These are phyloP conservation scores for Leptatherina wallacei DNA, from an alignment of 2,797 vertebrate species.

Conservation along the genomic window DNA sequence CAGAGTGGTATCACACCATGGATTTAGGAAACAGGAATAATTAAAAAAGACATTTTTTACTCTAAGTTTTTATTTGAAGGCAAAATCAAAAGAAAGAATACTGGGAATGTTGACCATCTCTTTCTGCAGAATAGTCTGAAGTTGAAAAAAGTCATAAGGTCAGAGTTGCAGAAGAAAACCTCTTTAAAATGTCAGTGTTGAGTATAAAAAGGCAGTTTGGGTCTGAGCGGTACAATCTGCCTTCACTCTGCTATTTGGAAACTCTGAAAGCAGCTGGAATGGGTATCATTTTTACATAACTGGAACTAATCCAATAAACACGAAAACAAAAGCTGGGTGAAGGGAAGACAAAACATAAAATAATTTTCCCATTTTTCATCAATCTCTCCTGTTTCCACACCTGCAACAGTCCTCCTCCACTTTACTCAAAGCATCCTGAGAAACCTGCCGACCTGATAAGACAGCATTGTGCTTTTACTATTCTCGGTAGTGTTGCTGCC, in stretches of 20 bases:
- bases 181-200: not conserved
- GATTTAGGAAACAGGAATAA: not conserved
- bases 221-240: no score
- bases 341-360: not conserved
- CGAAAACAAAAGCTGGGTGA: not conserved
- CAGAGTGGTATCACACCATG: not conserved
- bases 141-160: no score
- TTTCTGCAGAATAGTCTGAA: no score
- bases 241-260: no score
- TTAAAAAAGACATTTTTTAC: no score
- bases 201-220: not conserved
- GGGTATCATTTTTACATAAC: not conserved
- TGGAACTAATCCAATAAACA: not conserved
- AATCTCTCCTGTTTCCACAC: not conserved
- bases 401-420: slow-evolving; percentile 7
- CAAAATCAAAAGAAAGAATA: no score
- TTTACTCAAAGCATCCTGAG: slow-evolving; percentile 21
- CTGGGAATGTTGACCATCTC: not conserved
- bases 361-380: not conserved
- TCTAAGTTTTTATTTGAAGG: no score
- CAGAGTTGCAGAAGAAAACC: no score
- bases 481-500: slow-evolving; percentile 16
- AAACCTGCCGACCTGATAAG: slow-evolving; percentile 11
- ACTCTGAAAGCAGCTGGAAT: no score
- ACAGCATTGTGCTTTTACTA: slow-evolving; percentile 2